phyloP scores from a whole-genome alignment of 2,113 vertebrate genomes.

The Sapayoa aenigma region DNA sequence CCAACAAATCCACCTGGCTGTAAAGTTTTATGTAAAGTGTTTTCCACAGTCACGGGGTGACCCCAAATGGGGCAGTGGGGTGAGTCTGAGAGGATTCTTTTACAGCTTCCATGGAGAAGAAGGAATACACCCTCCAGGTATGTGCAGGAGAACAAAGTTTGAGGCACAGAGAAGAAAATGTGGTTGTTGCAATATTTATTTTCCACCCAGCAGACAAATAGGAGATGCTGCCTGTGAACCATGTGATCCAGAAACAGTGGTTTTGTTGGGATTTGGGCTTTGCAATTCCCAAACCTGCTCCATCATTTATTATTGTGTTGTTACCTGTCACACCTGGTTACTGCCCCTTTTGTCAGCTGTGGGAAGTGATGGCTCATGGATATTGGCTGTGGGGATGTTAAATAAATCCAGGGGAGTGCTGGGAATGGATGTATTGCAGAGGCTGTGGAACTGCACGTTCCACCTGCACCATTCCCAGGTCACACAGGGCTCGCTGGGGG shows the following conservation, averaged over 20 bases:
- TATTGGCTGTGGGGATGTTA: not conserved
- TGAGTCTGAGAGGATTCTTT: not conserved
- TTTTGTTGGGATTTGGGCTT: not conserved
- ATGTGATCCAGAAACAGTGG: not conserved
- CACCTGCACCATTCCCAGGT: not conserved
- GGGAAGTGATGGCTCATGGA: not conserved
- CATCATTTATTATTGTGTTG: not conserved
- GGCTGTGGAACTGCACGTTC: not conserved
- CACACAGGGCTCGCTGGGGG: fast-evolving
- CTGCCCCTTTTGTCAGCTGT: not conserved
- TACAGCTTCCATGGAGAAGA: not conserved
- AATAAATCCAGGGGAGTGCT: not conserved
- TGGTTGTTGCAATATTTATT: not conserved
- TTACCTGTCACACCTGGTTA: not conserved
- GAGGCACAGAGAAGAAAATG: not conserved
- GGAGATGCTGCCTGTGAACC: not conserved
- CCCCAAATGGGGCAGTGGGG: not conserved
- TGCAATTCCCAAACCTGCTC: not conserved
- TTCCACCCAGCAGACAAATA: not conserved
- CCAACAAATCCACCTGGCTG: not conserved
- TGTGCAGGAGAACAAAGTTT: not conserved
- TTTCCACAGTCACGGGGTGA: not conserved
- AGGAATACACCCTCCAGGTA: not conserved
- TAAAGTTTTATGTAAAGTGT: not conserved
- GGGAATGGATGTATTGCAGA: fast-evolving